A percentile compares a stretch with the other conserved stretches of the same genome.
These are phyloP conservation scores for Typhlichthys eigenmanni DNA, from an alignment of 2,797 vertebrate genomes.

Conservation along the genomic window DNA sequence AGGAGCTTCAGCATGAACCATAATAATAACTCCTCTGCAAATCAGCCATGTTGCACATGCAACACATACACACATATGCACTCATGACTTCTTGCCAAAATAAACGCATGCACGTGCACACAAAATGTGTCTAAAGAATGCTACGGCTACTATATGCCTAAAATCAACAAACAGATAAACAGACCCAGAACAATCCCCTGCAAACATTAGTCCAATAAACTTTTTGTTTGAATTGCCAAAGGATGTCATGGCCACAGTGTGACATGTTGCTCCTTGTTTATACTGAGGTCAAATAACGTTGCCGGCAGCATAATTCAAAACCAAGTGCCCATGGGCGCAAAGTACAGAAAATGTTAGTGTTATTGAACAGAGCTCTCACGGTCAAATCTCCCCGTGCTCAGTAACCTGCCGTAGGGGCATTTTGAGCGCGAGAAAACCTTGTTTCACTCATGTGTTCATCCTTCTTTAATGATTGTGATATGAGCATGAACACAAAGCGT, in stretches of 20 bases:
- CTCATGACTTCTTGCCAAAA: background rate
- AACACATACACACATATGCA: conserved; percentile 5
- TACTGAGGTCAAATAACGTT: conserved; percentile 69
- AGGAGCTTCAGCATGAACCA: conserved; percentile 38
- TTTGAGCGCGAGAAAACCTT: too few species aligned
- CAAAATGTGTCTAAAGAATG: background rate
- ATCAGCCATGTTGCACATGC: conserved; percentile 26
- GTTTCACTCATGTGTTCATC: too few species aligned
- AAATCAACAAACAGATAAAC: background rate
- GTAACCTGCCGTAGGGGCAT: conserved; percentile 12
- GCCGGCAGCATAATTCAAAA: conserved; percentile 73
- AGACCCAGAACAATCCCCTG: conserved; percentile 1
- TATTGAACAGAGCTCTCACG: conserved; percentile 58
- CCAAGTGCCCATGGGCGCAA: conserved; percentile 60
- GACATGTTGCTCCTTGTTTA: conserved; percentile 45
- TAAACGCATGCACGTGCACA: conserved; percentile 7
- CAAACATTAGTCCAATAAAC: conserved; percentile 25
- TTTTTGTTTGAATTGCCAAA: conserved; percentile 15
- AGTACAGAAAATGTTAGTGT: conserved; percentile 65
- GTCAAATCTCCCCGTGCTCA: conserved; percentile 52
- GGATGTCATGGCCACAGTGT: conserved; percentile 17
- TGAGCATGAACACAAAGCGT: background rate
- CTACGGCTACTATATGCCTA: background rate
- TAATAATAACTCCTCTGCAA: conserved; percentile 33
- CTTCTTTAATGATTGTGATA: too few species aligned